Base-by-base conservation (phyloP, 2,888 invertebrate genomes). In the Watsonalla binaria region DNA sequence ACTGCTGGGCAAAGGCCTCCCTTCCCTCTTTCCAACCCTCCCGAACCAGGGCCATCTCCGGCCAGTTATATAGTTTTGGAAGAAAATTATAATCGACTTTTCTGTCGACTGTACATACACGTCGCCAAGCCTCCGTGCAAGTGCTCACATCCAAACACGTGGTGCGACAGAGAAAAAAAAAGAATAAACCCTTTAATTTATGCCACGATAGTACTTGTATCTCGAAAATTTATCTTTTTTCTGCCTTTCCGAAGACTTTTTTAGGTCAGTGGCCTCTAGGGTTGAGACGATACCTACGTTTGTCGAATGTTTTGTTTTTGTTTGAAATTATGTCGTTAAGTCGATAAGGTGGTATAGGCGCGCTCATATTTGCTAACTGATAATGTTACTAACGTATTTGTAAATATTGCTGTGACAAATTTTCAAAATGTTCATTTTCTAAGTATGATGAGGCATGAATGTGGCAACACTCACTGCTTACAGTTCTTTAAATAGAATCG, bases 121-220 rank as follows among this genome's bases (percentile, higher is more conserved):
- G 66, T 68, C 68, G 63, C 64, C 72, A 66, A 81, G 79, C 78
- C 81, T 78, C 75, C 74, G 68, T 66, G 66, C 77, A 61, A 59
- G 58, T 55, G 63, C 68, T 63, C 73, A 72, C 79, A 77, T 74
- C 76, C 80, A 76, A 80, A 85, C 89, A 86, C 86, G 86, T 88
- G 87, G 85, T 82, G 74, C 73, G 68, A 82, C 83, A 86, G 82
- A 85, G 81, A 83, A 80, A 86, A 80, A 87, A 49, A 85, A 83
- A 85, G 83, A 83, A 86, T 82, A 85, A 85, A 87, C 79, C 82
- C 86, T 86, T 86, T 90, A 89, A 90, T 90, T 90, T 90, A 90
- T 90, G 85, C 89, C 85, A 83, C 84, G 86, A 89, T 90, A 90
- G 86, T 88, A 83, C 84, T 84, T 82, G 84, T 83, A 89, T 87